Percentiles rank a stretch among this genome's conserved stretches.
Conservation (phyloP, 2,888 invertebrate genomes). For the Cistogaster globosa region DNA sequence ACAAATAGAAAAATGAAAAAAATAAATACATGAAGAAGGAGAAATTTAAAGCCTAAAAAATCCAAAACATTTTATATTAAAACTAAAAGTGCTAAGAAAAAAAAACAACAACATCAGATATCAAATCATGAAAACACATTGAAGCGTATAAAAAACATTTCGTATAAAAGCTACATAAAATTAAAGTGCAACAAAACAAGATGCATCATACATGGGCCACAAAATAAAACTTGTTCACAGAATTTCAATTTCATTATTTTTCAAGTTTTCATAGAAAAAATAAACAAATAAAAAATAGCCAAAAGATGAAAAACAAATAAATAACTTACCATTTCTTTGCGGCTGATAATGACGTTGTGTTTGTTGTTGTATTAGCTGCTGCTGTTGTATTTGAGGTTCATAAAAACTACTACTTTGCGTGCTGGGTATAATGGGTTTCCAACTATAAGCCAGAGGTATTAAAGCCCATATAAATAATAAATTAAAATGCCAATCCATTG, state of each 20-base stretch:
- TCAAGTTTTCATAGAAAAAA: background rate
- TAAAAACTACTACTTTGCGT: constrained; percentile 38
- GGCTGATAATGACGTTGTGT: constrained; percentile 20
- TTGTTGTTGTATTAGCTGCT: constrained; percentile 11
- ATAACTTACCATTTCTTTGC: constrained; percentile 72
- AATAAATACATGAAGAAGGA: constrained; percentile 45
- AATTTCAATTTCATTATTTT: constrained; percentile 41
- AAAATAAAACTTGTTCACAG: constrained; percentile 39
- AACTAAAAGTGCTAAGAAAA: constrained; percentile 17
- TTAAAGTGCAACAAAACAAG: constrained; percentile 8
- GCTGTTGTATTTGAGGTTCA: background rate
- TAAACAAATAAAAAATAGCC: too few species aligned
- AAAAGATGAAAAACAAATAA: background rate
- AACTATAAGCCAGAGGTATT: constrained; percentile 66
- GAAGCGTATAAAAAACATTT: background rate
- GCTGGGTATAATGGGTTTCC: constrained; percentile 59
- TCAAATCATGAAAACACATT: constrained; percentile 17
- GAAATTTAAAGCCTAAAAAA: constrained; percentile 52
- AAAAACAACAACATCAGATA: constrained; percentile 10
- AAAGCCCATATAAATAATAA: constrained; percentile 64
- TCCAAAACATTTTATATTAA: constrained; percentile 30
- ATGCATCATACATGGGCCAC: constrained; percentile 21
- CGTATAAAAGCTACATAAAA: constrained; percentile 4
- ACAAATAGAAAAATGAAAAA: too few species aligned
- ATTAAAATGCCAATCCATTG: constrained; percentile 70